A percentile compares a stretch with the other conserved stretches of the same genome.
These are phyloP conservation scores for Knipowitschia caucasica DNA, from an alignment of 2,797 vertebrate species.

Conservation along the genomic window DNA sequence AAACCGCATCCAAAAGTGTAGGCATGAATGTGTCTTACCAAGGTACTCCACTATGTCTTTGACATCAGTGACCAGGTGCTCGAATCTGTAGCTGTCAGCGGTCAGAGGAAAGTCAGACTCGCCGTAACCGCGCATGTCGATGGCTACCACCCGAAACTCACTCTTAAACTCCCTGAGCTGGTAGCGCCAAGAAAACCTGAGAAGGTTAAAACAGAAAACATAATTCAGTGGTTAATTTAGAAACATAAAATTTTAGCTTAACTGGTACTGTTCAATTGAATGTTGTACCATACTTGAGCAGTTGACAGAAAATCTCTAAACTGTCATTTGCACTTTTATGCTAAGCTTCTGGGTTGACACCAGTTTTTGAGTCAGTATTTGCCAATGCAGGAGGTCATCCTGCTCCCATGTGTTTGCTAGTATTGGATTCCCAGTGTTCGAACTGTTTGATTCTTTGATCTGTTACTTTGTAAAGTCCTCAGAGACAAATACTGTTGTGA, in stretches of 20 bases:
- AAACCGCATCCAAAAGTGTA: too few species aligned
- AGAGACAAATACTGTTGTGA: too few species aligned
- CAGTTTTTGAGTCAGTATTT: too few species aligned
- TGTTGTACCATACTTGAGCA: background rate
- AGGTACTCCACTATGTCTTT: conserved; percentile 96
- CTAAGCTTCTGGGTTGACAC: too few species aligned
- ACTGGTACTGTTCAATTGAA: background rate
- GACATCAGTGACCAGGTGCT: conserved; percentile 89
- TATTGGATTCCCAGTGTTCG: too few species aligned
- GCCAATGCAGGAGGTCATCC: too few species aligned
- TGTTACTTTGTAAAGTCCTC: too few species aligned
- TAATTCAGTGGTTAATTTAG: background rate
- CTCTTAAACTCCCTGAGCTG: conserved; percentile 97
- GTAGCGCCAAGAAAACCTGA: conserved; percentile 97
- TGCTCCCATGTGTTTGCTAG: too few species aligned
- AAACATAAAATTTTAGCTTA: background rate
- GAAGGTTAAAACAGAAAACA: conserved; percentile 11
- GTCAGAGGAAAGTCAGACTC: conserved; percentile 90
- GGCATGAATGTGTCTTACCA: conserved; percentile 75
- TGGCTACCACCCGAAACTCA: conserved; percentile 93
- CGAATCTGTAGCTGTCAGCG: conserved; percentile 86
- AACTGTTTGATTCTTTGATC: too few species aligned
- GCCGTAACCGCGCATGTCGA: conserved; percentile 96
- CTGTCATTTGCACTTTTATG: too few species aligned
- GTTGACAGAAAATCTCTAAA: too few species aligned